phyloP scores from a whole-genome alignment of 2,797 vertebrate species.

The Poliocrania exsul region DNA sequence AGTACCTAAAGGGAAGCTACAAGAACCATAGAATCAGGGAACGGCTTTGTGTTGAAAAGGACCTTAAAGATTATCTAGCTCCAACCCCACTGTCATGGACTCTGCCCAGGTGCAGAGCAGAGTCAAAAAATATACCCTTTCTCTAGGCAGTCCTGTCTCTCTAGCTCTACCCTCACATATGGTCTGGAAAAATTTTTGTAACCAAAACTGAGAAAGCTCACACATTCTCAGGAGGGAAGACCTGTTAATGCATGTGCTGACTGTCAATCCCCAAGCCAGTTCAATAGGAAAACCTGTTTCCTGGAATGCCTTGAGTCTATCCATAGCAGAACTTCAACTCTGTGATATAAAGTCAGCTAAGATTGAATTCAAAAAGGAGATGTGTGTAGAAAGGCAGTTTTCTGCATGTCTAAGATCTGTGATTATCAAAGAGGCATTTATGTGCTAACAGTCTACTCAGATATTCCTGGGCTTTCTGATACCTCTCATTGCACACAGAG shows the following conservation, averaged over 20 bases:
- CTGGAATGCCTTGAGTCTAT: neutral
- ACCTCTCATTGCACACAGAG: neutral
- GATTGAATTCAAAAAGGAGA: neutral
- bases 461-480: neutral
- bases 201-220: neutral
- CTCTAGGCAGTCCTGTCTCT: neutral
- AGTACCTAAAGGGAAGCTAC: neutral
- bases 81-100: neutral
- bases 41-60: neutral
- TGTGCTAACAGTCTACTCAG: neutral
- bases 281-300: neutral
- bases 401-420: neutral
- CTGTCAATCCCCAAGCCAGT: neutral
- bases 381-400: neutral
- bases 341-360: neutral
- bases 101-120: neutral
- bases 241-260: neutral
- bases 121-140: neutral
- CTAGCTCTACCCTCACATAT: neutral
- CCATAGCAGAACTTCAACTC: neutral
- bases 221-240: neutral
- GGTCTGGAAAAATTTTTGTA: neutral
- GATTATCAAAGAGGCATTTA: neutral
- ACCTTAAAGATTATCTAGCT: neutral
- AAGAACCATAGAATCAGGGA: neutral